Percentiles rank a stretch among this genome's conserved stretches.
phyloP scores from a whole-genome alignment of 2,888 invertebrate genomes.

The Sarcophaga carnaria region DNA sequence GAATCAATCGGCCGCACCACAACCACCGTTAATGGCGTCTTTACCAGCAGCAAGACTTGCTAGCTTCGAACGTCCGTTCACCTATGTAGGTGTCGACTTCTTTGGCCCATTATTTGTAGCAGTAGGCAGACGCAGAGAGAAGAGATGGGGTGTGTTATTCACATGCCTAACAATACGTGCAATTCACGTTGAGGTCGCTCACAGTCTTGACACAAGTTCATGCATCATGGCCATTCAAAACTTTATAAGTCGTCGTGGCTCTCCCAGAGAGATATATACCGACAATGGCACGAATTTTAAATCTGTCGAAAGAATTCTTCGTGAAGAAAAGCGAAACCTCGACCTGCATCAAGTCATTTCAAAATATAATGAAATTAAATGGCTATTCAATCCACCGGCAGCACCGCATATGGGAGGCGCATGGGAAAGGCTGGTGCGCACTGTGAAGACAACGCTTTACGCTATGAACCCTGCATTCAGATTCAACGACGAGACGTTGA shows the following conservation, averaged over 20 bases:
- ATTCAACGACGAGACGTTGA: conserved; percentile 61
- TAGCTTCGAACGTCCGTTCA: too few relatives aligned
- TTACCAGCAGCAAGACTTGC: too few relatives aligned
- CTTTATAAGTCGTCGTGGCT: too few relatives aligned
- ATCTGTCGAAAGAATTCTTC: not conserved
- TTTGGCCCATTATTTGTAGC: not conserved
- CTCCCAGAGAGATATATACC: too few relatives aligned
- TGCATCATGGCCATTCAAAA: too few relatives aligned
- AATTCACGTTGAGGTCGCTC: too few relatives aligned
- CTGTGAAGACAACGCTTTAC: conserved; percentile 14
- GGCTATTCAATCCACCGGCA: conserved; percentile 63
- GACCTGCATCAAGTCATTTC: not conserved
- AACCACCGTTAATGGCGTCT: too few relatives aligned
- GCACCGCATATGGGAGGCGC: not conserved
- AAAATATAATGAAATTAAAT: conserved; percentile 54
- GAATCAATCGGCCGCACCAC: not conserved
- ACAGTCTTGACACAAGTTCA: too few relatives aligned
- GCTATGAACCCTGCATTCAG: conserved; percentile 42
- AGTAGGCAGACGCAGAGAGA: not conserved
- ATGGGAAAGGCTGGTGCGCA: too few relatives aligned
- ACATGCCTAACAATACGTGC: too few relatives aligned
- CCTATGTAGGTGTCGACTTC: not conserved
- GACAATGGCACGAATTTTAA: not conserved
- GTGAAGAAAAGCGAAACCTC: not conserved
- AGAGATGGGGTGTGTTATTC: not conserved